Base-by-base conservation (phyloP, 2,113 vertebrate genomes). In the Pelecanoides urinatrix region DNA sequence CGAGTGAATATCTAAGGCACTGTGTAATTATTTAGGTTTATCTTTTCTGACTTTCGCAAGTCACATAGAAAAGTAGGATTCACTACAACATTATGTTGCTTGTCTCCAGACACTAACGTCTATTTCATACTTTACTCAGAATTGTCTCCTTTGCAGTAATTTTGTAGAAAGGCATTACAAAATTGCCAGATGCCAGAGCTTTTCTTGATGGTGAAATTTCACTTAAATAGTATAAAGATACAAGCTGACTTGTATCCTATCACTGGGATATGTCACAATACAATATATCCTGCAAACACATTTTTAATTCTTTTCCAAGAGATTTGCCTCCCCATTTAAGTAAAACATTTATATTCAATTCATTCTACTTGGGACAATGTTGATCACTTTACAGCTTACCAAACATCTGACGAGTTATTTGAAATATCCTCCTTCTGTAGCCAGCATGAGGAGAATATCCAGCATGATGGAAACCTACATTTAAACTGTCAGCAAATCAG, bases 401-500 rank as follows among this genome's bases (percentile, higher is more conserved):
- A 78, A 52, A 70, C 47, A 88, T 27, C 22, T 78, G 90, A 50
- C 71, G 85, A 27, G 36, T 55, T 56, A 40, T 65, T 90, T 70
- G 72, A 91, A 81, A 85, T 53, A 89, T 25, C 34, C 23, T 76
- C 63, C 38, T 77, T 86, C 74, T 78, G 40, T 21, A 76, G 59
- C 45, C 75, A 95, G 66, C 62, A 77, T 1, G 1, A 91, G 34
- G 21, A 75, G 40, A 94, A 88, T 42, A 38, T 38, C 71, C 59
- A 76, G 55, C 53, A 45, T 90, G 94, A 90, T 85, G 76, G 92
- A 97, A 96, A 85, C 7, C 9, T 44, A 38, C 68, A 78, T 65
- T 79, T 94, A 66, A 94, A 89, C 40, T 88, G 90, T 52, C 94
- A 91, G 65, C 71, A 90, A 96, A 88, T 49, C 45, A 59, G 67